Conservation (phyloP, 2,797 vertebrate species). For the Enteromius thamalakanensis region DNA sequence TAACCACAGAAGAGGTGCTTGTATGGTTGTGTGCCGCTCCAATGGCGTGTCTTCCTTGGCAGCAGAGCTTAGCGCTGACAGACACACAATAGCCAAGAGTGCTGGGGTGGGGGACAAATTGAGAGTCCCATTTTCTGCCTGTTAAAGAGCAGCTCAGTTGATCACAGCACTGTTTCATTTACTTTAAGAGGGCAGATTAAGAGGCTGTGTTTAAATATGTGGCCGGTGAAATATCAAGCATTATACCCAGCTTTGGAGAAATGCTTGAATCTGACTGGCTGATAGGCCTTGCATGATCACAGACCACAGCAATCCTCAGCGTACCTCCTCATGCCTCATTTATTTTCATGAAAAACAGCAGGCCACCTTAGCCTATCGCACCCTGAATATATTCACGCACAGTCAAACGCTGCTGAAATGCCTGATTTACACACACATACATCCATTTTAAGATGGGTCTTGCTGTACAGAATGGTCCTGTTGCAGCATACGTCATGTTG, state of each 20-base stretch:
- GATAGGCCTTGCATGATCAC: conserved; percentile 26
- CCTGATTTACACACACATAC: conserved; percentile 22
- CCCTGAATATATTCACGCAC: conserved; percentile 2
- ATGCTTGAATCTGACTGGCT: conserved; percentile 38
- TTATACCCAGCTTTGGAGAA: conserved; percentile 43
- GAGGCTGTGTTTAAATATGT: conserved; percentile 34
- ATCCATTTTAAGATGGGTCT: conserved; percentile 30
- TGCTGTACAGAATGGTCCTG: conserved; percentile 15
- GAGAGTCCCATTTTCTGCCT: conserved; percentile 49
- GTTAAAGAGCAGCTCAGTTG: conserved; percentile 42
- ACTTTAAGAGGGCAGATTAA: conserved; percentile 47
- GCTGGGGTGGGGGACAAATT: conserved; percentile 23
- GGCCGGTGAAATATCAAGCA: conserved; percentile 24
- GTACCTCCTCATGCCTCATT: conserved; percentile 31
- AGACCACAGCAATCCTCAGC: conserved; percentile 12
- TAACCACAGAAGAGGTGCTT: conserved; percentile 31
- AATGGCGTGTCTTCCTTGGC: conserved; percentile 32
- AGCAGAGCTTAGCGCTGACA: conserved; percentile 48
- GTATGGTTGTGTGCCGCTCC: conserved; percentile 26
- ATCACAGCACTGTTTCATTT: conserved; percentile 45
- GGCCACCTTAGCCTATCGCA: conserved; percentile 18
- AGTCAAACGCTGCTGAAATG: conserved; percentile 23
- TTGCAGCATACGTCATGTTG: conserved; percentile 24
- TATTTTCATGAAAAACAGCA: conserved; percentile 45
- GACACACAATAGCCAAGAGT: conserved; percentile 38